phyloP scores from a whole-genome alignment of 2,113 vertebrate species.

The Climacteris rufus region DNA sequence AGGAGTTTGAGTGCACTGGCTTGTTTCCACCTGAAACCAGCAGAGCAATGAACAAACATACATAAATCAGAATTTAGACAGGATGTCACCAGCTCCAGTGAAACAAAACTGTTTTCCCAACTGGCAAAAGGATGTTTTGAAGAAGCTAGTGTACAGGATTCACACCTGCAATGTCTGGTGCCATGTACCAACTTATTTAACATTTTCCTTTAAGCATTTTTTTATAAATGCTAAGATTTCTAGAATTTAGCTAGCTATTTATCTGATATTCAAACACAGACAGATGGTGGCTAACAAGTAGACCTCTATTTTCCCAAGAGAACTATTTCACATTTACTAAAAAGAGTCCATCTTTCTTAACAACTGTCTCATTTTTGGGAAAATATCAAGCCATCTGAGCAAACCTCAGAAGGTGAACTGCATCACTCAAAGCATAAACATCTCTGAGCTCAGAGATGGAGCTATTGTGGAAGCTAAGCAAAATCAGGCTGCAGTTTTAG shows the following conservation, averaged over 20 bases:
- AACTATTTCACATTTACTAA: not conserved
- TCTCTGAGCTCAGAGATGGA: not conserved
- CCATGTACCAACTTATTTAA: not conserved
- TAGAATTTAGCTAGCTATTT: not conserved
- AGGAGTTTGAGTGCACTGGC: not conserved
- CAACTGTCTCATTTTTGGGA: not conserved
- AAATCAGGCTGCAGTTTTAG: not conserved
- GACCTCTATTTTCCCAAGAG: not conserved
- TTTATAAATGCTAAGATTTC: not conserved
- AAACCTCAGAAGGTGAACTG: not conserved
- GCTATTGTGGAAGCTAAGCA: not conserved
- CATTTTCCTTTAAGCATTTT: not conserved
- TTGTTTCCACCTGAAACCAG: not conserved
- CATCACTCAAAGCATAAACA: not conserved
- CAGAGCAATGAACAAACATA: not conserved
- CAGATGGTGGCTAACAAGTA: not conserved
- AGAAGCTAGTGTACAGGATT: not conserved
- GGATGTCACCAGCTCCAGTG: not conserved
- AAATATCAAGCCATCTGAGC: not conserved
- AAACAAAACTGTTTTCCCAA: not conserved
- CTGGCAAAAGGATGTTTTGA: not conserved
- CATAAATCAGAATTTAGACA: not conserved
- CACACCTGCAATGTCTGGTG: not conserved
- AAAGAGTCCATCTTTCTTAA: not conserved
- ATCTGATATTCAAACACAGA: not conserved